phyloP scores from a whole-genome alignment of 2,113 vertebrate genomes.

The Pongo pygmaeus region DNA sequence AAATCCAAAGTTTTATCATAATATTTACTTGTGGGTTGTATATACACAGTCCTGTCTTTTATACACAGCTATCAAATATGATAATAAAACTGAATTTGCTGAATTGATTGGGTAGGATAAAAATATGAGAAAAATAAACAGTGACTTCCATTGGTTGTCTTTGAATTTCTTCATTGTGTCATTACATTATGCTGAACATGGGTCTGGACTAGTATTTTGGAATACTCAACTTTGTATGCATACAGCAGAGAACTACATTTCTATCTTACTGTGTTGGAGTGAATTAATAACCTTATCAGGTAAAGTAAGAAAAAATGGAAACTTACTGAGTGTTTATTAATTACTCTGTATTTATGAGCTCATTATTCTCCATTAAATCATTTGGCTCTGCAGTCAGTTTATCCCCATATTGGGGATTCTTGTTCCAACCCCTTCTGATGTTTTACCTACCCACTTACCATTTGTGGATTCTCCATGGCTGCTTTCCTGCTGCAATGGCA shows the following conservation, averaged over 20 bases:
- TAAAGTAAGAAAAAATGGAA: not conserved
- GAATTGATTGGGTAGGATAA: not conserved
- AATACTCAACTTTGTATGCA: not conserved
- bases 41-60: not conserved
- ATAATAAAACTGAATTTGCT: not conserved
- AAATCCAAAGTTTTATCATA: not conserved
- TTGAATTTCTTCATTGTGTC: not conserved
- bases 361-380: not conserved
- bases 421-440: not conserved
- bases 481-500: not conserved
- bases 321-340: not conserved
- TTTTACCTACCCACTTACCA: not conserved
- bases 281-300: not conserved
- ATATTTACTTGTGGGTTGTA: not conserved
- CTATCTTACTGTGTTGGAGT: not conserved
- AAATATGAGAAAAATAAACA: not conserved
- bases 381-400: too few relatives aligned
- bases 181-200: not conserved
- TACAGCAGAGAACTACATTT: not conserved
- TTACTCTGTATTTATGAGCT: not conserved
- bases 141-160: not conserved
- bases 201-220: not conserved
- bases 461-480: not conserved
- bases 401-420: accelerated
- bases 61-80: not conserved